Base-by-base conservation (phyloP, 2,113 vertebrate genomes). In the Clarias macrocephalus region DNA sequence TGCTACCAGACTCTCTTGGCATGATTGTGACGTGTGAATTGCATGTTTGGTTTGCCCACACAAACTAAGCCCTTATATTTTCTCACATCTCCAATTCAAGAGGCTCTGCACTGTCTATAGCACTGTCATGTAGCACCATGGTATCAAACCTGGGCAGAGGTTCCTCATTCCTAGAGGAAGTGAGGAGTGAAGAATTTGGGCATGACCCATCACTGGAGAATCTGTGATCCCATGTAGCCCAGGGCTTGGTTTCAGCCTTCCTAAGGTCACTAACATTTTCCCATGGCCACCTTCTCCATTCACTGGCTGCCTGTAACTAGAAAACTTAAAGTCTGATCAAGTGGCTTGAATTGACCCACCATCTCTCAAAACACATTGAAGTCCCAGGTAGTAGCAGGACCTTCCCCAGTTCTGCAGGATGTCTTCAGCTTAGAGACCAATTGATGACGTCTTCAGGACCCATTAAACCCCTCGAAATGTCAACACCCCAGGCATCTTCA, bases 101-200 rank as follows among this genome's bases (percentile, higher is more conserved):
- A 37, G 37, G 28, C 42, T 42, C 0, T 5, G 42, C 42, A 42
- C 42, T 63, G 21, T 63, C 75, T 19, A 42, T 42, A 42, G 21
- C 80, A 72, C 23, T 30, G 72, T 62, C 63, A 80, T 76, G 70
- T 63, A 56, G 87, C 84, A 82, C 88, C 82, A 84, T 56, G 72
- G 88, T 85, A 83, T 87, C 84, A 90, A 42, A 37, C 57, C 89
- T 89, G 93, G 91, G 92, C 87, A 91, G 91, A 90, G 91, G 87
- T 75, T 56, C 73, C 85, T 90, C 88, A 86, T 48, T 48, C 48
- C 48, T 7, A 48, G 48, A 48, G 48, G 48, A 48, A 48, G 6
- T 48, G 48, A 48, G 48, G 48, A 48, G 7, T 48, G 48, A 48
- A 48, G 7, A 7, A 48, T 48, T 48, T 48, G 48, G 48, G 6